Base-by-base conservation (phyloP, 37 sponge, comb jelly and placozoan species). In the Axinella damicornis region DNA sequence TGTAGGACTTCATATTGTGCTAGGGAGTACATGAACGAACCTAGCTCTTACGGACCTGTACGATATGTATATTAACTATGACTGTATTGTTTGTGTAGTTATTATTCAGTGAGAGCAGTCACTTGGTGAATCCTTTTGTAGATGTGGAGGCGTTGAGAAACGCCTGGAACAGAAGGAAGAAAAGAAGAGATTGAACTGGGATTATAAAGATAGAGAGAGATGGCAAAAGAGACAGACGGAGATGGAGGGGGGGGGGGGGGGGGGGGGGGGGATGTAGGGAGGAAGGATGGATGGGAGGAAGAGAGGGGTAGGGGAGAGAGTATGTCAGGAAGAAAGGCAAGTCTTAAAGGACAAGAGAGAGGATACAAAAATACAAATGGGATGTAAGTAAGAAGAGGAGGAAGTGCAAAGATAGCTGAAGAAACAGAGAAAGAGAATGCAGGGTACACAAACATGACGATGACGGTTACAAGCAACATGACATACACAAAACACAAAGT, bases 311-410 rank as follows among this genome's bases (percentile, higher is more conserved):
- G 27, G 59, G 74, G 89, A 69, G 41, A 57, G 78, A 54, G 64
- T 16, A 46, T 53, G 41, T 39, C 62, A 77, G 63, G 41, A 38
- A 59, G 54, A 31, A 83, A 33, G n/a, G n/a, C n/a, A n/a, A n/a
- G n/a, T n/a, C n/a, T n/a, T n/a, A 21, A 25, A 66, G 53, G 65
- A 89, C 31, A 83, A 71, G 34, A 78, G 53, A 75, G 61, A 15
- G 71, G 55, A 78, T 6, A 84, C 41, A 84, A 57, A 73, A 1
- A 32, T 12, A 46, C 46, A 46, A 46, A 46, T 9, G 9, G 46
- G 9, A 9, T 12, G 46, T 4, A 46, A 9, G 46, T 12, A 46
- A 46, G 46, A 9, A 9, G 46, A 46, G 46, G 46, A 9, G 46
- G 46, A 9, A 9, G 46, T n/a, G n/a, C n/a, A n/a, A n/a, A n/a